Evolutionary conservation across 2,113 vertebrate genomes (phyloP), one percentile per base, ranked within the genome.

Genomic region (Rhinopomastus cyanomelas): DNA sequence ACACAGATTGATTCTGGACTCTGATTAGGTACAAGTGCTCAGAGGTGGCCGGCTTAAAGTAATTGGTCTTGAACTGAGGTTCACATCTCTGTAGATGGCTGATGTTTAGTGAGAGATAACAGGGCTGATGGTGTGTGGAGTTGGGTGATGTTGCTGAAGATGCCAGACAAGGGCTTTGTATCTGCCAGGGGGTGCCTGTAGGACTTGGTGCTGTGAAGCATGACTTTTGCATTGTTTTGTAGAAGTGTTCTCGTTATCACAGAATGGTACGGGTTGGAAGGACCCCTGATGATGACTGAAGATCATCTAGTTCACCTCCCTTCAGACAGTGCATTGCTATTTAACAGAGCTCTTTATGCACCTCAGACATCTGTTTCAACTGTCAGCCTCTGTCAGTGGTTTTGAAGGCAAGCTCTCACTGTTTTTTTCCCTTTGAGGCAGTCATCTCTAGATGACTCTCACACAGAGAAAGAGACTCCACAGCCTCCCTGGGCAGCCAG

Each of bases 61-160:
- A 51, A 14, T 18, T 9, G 48, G 1, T 49, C 36, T 52, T 57
- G 55, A 86, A 22, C 22, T 16, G 21, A 83, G 65, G 25, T 51
- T 8, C 22, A 55, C 5, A 67, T 36, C 48, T 0, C 0, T 36
- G 55, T 49, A 42, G n/a, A 11, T 48, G n/a, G 8, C 32, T 11
- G n/a, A 22, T n/a, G 8, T 48, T 69, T 20, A 26, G 20, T 68
- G 59, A 34, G 6, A 25, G 8, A 5, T 37, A 42, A 32, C 18
- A 37, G 48, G 22, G 44, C 32, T 78, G 37, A 25, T 44, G 27
- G 30, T 77, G 55, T 29, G n/a, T 73, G 26, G 39, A 61, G 51
- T 27, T 0, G 1, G 6, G 26, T 52, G 56, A 44, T 0, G 3
- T 19, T 37, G n/a, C 51, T 69, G 60, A 60, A 69, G n/a, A 17